Percentiles rank a stretch among this genome's conserved stretches.
phyloP scores from a whole-genome alignment of 1,140 invertebrate species.

The Seison nebaliae region DNA sequence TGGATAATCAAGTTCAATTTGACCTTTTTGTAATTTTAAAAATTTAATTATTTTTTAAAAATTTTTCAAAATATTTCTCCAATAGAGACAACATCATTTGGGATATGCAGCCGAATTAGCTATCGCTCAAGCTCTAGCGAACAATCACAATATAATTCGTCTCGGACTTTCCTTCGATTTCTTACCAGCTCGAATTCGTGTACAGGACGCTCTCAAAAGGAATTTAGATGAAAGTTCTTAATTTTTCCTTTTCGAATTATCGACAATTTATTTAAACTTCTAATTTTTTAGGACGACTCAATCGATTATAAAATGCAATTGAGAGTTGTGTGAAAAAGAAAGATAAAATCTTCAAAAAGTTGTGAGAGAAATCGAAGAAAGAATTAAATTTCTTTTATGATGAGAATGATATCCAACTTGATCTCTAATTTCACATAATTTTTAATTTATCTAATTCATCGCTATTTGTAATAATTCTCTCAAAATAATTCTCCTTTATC shows the following conservation, averaged over 20 bases:
- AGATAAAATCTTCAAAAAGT: too few species aligned
- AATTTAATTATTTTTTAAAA: background rate
- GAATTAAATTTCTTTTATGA: too few species aligned
- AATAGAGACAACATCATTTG: conserved; percentile 61
- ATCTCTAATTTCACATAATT: too few species aligned
- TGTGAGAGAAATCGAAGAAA: too few species aligned
- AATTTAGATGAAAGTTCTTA: conserved; percentile 64
- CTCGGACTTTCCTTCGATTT: conserved; percentile 79
- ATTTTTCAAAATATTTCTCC: conserved; percentile 1
- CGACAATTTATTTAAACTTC: background rate
- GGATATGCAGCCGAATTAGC: conserved; percentile 95
- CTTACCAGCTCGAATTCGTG: conserved; percentile 67
- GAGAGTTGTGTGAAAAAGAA: too few species aligned
- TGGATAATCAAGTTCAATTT: conserved; percentile 59
- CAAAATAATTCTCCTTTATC: too few species aligned
- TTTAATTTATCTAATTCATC: too few species aligned
- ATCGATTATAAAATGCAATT: too few species aligned
- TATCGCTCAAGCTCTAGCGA: conserved; percentile 65
- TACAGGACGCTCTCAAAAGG: conserved; percentile 64
- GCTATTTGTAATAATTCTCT: too few species aligned
- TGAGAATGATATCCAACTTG: too few species aligned
- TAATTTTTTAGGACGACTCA: background rate
- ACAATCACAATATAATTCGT: conserved; percentile 62
- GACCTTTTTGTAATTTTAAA: background rate
- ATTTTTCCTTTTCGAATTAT: conserved; percentile 13